Conservation (phyloP, 2,888 invertebrate genomes). For the Trissolcus brochymenae region DNA sequence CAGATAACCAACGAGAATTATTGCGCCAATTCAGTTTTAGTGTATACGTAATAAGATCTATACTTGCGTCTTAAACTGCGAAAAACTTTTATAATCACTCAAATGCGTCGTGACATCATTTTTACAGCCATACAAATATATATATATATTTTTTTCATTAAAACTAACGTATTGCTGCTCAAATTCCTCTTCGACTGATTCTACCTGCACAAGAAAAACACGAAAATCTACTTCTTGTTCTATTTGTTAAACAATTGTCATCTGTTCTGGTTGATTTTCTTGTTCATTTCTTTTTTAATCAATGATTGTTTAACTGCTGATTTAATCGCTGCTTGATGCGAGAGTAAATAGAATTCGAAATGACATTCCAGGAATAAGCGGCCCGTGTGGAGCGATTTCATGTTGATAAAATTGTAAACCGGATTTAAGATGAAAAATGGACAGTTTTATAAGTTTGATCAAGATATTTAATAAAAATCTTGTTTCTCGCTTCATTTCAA, state of each 20-base stretch:
- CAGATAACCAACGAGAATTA: constrained; percentile 52
- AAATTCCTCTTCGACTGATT: neutral
- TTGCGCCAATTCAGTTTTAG: constrained; percentile 54
- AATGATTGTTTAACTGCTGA: constrained; percentile 2
- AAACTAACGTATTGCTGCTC: too few relatives aligned
- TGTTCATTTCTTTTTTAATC: neutral
- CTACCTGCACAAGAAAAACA: neutral
- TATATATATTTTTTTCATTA: too few relatives aligned
- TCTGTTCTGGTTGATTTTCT: neutral
- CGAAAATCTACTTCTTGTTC: too few relatives aligned
- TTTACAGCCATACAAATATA: too few relatives aligned
- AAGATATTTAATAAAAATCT: constrained; percentile 54
- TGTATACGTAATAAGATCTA: constrained; percentile 52
- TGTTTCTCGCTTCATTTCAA: constrained; percentile 48
- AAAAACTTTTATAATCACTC: constrained; percentile 43
- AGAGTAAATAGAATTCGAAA: constrained; percentile 27
- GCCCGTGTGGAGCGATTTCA: constrained; percentile 24
- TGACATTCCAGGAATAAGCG: constrained; percentile 24
- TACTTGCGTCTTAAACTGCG: too few relatives aligned
- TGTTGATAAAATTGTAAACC: constrained; percentile 44
- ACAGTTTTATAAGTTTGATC: constrained; percentile 48
- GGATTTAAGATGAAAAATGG: constrained; percentile 51
- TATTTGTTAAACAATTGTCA: too few relatives aligned
- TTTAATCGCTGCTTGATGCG: constrained; percentile 19
- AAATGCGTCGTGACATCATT: constrained; percentile 5